Base-by-base conservation (phyloP, 2,113 vertebrate species). In the Malurus melanocephalus region DNA sequence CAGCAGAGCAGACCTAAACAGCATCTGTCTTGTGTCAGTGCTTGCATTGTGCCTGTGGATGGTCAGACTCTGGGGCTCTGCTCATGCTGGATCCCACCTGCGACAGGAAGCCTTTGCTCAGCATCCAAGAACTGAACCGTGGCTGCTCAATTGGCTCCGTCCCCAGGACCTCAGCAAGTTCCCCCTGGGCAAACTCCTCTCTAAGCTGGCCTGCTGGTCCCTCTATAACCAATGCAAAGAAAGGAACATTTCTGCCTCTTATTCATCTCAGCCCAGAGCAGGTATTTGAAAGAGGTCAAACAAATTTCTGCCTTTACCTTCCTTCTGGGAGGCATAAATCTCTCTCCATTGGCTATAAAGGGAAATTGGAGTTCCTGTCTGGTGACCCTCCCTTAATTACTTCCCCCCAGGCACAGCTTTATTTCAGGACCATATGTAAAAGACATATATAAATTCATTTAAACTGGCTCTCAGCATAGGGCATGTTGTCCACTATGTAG, bases 271-370 rank as follows among this genome's bases (percentile, higher is more conserved):
- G 43, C 21, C 21, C 51, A 55, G 38, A 77, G 60, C 42, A 83
- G 16, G 51, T 83, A 40, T 38, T 21, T 69, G 20, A 68, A 92
- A 52, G 30, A 85, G 40, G 42, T 85, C 48, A 83, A 62, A 85
- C 23, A 73, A 59, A 74, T 83, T 78, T 80, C 38, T 88, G 48
- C 64, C 40, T 77, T 56, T 23, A 0, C 52, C 48, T 88, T 83
- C 52, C 60, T 90, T 91, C 83, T 55, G 49, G 65, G 61, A 15
- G 88, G 24, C 56, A 88, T 80, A 88, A 74, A 88, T 90, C 88
- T 85, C 16, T 85, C 73, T 91, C 30, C n/a, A 26, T 26, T 80
- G 26, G 55, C 76, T 78, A 28, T 40, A 77, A 91, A 83, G 35
- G 33, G 45, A 91, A 88, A 83, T 26, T 71, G 27, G 43, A 93